Base-by-base conservation (phyloP, 1,140 invertebrate species). In the Orchesella cincta region DNA sequence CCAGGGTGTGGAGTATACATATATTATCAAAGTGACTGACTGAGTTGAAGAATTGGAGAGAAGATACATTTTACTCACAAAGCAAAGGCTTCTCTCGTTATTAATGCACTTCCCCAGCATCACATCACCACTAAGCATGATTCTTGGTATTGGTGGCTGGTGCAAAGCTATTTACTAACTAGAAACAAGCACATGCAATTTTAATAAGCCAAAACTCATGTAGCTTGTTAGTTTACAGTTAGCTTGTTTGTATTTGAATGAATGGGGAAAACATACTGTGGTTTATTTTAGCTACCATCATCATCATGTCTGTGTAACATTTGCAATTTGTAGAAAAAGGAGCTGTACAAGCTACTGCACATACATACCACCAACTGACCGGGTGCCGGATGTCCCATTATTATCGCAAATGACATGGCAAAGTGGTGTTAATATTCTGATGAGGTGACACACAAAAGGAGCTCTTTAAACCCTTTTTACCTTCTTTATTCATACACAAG, bases 361-460 rank as follows among this genome's bases (percentile, higher is more conserved):
- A 5, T 46, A 46, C 39, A 5, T 46, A 46, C 39, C 39, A 46
- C 39, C 39, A 46, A 46, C 39, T 8, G 5, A 46, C 54, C 26
- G 62, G 29, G 31, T 67, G 26, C 62, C 23, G 62, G 62, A 67
- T 67, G 62, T 67, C 62, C 52, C 31, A 67, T 67, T 67, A 67
- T 67, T 33, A 31, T 67, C 31, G 5, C 14, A 67, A 67, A 33
- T 67, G 62, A 67, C 62, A 67, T 31, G 52, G 3, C 31, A 67
- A 67, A 67, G 3, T 67, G 29, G 62, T 57, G 54, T 14, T 67
- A 33, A 67, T 31, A 67, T 67, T 67, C 12, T n/a, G 23, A 62
- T 62, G 54, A 67, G 62, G 31, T 67, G 62, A 67, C 62, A 67
- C 62, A 31, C 28, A 67, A 67, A 67, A 67, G 28, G 8, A 8